Evolutionary conservation across 1,140 invertebrate genomes (phyloP).

Genomic region (Drosophila nigromelanica): DNA sequence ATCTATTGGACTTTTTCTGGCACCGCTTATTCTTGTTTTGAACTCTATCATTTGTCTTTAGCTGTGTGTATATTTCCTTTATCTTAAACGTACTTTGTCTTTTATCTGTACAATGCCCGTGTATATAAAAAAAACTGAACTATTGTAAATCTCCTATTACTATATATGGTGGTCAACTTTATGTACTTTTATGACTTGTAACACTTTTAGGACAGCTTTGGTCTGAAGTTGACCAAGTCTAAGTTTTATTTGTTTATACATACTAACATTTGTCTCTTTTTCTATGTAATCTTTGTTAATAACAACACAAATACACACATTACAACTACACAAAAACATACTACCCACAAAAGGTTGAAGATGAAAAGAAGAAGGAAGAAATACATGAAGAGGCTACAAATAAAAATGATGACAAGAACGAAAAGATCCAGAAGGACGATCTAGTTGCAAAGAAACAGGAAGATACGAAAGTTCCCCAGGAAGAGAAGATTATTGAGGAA

Average conservation of each 20-base stretch:
- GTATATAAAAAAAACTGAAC: background rate
- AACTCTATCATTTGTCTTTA: background rate
- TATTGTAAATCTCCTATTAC: background rate
- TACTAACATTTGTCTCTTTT: constrained; percentile 13
- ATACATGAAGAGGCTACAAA: background rate
- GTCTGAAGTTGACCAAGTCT: background rate
- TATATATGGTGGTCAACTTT: background rate
- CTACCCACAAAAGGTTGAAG: constrained; percentile 6
- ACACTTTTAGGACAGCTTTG: too few relatives aligned
- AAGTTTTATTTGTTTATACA: background rate
- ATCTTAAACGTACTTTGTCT: background rate
- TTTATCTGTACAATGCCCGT: background rate
- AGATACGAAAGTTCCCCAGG: background rate
- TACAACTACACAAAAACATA: constrained; percentile 21
- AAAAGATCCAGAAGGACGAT: background rate
- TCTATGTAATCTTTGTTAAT: constrained; percentile 18
- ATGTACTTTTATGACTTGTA: background rate
- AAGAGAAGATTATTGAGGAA: constrained; percentile 1
- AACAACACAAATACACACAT: constrained; percentile 33
- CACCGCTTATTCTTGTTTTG: background rate
- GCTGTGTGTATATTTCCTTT: background rate
- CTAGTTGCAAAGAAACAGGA: background rate
- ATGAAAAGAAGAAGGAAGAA: background rate
- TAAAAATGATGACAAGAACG: background rate
- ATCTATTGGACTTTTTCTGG: constrained; percentile 19